Evolutionary conservation across 2,797 vertebrate species (phyloP).

Genomic region (Pristis pectinata): DNA sequence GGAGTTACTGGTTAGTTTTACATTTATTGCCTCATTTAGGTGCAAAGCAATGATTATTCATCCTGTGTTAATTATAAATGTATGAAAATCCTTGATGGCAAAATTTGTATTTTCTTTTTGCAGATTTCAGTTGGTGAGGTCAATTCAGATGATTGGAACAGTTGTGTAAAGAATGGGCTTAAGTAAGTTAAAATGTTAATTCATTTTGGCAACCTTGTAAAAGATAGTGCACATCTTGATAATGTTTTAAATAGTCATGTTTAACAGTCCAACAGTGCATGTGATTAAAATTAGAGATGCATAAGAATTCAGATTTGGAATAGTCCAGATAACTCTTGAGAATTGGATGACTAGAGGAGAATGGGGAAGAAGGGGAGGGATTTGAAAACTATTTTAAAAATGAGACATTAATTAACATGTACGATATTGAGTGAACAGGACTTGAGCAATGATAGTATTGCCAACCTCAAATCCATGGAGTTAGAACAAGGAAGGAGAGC

Average conservation of each 20-base stretch:
- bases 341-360: no score
- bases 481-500: no score
- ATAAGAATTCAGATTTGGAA: no score
- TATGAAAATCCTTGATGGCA: not conserved
- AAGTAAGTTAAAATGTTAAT: conserved; percentile 63
- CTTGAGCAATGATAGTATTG: no score
- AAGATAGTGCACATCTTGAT: not conserved
- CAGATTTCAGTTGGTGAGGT: conserved; percentile 62
- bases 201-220: conserved; percentile 30
- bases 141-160: conserved; percentile 72
- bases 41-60: not conserved
- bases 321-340: no score
- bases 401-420: no score
- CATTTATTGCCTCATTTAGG: not conserved
- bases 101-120: not conserved
- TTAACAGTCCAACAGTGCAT: not conserved
- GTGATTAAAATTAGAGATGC: not conserved
- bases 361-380: no score
- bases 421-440: no score
- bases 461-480: no score
- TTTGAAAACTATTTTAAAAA: no score
- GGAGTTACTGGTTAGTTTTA: conserved; percentile 61
- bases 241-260: not conserved
- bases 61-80: not conserved
- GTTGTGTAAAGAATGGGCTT: conserved; percentile 78